Evolutionary conservation across 2,888 invertebrate genomes (phyloP).

Genomic region (Chrysina gloriosa): DNA sequence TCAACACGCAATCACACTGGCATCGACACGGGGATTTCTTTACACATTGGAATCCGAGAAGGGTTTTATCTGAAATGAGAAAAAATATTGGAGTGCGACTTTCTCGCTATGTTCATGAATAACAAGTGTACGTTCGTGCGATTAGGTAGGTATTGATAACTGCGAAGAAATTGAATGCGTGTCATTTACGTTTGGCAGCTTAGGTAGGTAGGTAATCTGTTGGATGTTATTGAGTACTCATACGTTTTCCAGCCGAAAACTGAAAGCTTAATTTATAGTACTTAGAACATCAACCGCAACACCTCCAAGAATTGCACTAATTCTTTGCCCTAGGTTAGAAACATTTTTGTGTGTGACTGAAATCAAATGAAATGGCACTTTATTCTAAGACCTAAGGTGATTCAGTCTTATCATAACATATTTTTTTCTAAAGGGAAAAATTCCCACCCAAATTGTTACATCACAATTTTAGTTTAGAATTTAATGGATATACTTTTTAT

Average conservation of each 20-base stretch:
- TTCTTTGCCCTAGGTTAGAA: too few species aligned
- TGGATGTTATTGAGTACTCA: constrained; percentile 7
- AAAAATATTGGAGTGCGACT: constrained; percentile 33
- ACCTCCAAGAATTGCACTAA: too few species aligned
- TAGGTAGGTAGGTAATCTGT: background rate
- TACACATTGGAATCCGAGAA: constrained; percentile 38
- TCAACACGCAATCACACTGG: constrained; percentile 9
- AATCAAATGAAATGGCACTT: too few species aligned
- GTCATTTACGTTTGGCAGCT: constrained; percentile 11
- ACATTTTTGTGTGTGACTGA: too few species aligned
- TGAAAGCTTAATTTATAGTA: too few species aligned
- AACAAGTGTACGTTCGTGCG: constrained; percentile 9
- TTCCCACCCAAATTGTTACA: too few species aligned
- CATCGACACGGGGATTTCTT: background rate
- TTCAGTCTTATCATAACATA: too few species aligned
- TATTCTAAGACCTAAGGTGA: too few species aligned
- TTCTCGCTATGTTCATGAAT: constrained; percentile 11
- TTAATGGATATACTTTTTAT: too few species aligned
- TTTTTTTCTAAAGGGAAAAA: too few species aligned
- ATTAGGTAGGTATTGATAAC: background rate
- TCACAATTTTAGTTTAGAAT: too few species aligned
- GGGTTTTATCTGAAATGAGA: constrained; percentile 41
- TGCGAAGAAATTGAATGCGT: constrained; percentile 30
- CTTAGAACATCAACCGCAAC: too few species aligned
- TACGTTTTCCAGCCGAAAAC: background rate